Conservation (phyloP, 2,797 vertebrate species). For the Periophthalmus magnuspinnatus region DNA sequence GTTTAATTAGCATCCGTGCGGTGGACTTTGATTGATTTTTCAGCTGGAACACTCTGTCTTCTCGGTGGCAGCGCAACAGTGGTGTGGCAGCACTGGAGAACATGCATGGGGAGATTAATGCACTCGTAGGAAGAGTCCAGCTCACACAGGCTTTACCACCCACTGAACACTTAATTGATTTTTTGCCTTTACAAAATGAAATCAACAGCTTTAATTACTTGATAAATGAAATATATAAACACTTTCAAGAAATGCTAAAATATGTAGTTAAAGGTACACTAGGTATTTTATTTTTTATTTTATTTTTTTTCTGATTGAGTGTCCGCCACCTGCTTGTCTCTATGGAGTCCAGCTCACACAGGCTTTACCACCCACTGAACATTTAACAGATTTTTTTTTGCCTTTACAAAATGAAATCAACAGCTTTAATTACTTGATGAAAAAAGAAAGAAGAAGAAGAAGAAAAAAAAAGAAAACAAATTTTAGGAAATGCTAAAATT, state of each 20-base stretch:
- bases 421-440: neutral
- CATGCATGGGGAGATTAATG: conserved; percentile 33
- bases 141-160: conserved; percentile 10
- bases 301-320: neutral
- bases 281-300: too few relatives aligned
- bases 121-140: conserved; percentile 18
- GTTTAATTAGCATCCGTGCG: conserved; percentile 58
- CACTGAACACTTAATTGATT: conserved; percentile 3
- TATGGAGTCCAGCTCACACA: conserved; percentile 16
- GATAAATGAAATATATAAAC: neutral
- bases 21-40: conserved; percentile 63
- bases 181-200: neutral
- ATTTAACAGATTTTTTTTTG: neutral
- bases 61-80: conserved; percentile 25
- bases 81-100: conserved; percentile 10
- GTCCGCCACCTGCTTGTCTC: neutral
- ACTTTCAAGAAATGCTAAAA: neutral
- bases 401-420: neutral
- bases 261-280: neutral
- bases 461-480: too few relatives aligned
- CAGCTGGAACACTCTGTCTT: conserved; percentile 40
- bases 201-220: neutral
- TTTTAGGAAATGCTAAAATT: neutral
- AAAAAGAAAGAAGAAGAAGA: too few relatives aligned
- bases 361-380: conserved; percentile 5